Conservation (phyloP, 2,888 invertebrate genomes). For the Perizoma affinitatum region DNA sequence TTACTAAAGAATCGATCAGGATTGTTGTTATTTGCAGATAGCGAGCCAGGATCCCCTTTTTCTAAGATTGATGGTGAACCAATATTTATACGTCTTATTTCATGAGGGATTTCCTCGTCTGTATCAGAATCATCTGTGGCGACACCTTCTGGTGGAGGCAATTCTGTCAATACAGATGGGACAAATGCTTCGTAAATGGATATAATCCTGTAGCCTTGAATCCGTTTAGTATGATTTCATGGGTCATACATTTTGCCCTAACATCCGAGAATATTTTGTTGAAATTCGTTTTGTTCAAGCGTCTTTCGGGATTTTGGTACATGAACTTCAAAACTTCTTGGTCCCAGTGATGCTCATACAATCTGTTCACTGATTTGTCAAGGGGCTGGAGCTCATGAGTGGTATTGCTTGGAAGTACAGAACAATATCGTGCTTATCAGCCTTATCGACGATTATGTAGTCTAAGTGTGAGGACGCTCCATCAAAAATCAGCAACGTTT, state of each 20-base stretch:
- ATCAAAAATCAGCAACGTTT: constrained; percentile 41
- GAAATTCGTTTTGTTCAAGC: constrained; percentile 3
- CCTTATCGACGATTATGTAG: constrained; percentile 26
- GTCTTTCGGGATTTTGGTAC: constrained; percentile 15
- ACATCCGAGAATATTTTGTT: constrained; percentile 16
- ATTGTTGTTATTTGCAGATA: no score
- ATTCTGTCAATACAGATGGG: not conserved
- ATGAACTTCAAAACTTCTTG: constrained; percentile 24
- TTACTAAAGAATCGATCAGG: no score
- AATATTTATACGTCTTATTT: no score
- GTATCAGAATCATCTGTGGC: no score
- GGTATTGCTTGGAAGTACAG: constrained; percentile 33
- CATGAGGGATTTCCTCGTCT: no score
- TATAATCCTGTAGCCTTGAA: constrained; percentile 18
- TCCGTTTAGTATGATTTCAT: constrained; percentile 16
- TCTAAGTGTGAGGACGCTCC: constrained; percentile 34
- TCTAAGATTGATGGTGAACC: no score
- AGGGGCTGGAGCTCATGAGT: constrained; percentile 21
- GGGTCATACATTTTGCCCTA: constrained; percentile 20
- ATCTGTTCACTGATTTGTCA: constrained; percentile 9
- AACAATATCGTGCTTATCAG: constrained; percentile 29
- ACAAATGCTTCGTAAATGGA: constrained; percentile 10
- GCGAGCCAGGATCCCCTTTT: no score
- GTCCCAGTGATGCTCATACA: constrained; percentile 35
- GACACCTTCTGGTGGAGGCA: no score